Percentiles rank a stretch among this genome's conserved stretches.
Evolutionary conservation across 2,888 invertebrate species (phyloP).

Genomic region (Caenorhabditis afra): DNA sequence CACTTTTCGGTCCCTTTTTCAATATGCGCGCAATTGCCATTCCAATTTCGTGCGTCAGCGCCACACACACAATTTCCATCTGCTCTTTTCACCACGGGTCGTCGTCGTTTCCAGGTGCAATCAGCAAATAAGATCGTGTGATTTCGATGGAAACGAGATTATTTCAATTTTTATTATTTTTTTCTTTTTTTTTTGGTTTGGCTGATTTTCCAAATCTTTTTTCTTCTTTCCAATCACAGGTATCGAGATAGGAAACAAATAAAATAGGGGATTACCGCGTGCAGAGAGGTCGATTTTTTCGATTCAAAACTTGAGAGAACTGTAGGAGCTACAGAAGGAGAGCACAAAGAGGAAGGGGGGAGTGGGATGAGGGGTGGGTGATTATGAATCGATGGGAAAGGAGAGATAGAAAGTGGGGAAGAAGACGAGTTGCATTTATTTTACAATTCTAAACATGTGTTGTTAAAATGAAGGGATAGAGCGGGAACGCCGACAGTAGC

Average conservation of each 20-base stretch:
- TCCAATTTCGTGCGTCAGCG: too few relatives aligned
- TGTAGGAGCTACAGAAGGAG: too few relatives aligned
- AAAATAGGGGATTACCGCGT: slow-evolving; percentile 42
- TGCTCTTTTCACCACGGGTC: too few relatives aligned
- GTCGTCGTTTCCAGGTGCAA: too few relatives aligned
- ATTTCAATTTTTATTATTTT: too few relatives aligned
- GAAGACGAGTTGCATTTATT: slow-evolving; percentile 43
- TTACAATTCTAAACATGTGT: slow-evolving; percentile 44
- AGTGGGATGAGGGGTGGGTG: not conserved
- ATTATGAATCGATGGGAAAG: not conserved
- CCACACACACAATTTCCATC: too few relatives aligned
- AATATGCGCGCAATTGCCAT: too few relatives aligned
- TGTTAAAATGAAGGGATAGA: slow-evolving; percentile 28
- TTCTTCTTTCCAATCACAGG: slow-evolving; percentile 20
- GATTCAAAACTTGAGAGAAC: slow-evolving; percentile 28
- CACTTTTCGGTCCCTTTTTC: too few relatives aligned
- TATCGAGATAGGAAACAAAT: slow-evolving; percentile 26
- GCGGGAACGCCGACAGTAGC: not conserved
- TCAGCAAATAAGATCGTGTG: too few relatives aligned
- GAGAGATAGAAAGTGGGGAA: not conserved
- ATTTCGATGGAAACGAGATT: too few relatives aligned
- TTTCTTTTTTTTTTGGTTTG: too few relatives aligned
- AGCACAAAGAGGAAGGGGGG: slow-evolving; percentile 5
- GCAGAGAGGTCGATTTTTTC: slow-evolving; percentile 47
- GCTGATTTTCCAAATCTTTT: too few relatives aligned